Evolutionary conservation across 1,140 invertebrate species (phyloP).

Genomic region (Drosophila repleta): DNA sequence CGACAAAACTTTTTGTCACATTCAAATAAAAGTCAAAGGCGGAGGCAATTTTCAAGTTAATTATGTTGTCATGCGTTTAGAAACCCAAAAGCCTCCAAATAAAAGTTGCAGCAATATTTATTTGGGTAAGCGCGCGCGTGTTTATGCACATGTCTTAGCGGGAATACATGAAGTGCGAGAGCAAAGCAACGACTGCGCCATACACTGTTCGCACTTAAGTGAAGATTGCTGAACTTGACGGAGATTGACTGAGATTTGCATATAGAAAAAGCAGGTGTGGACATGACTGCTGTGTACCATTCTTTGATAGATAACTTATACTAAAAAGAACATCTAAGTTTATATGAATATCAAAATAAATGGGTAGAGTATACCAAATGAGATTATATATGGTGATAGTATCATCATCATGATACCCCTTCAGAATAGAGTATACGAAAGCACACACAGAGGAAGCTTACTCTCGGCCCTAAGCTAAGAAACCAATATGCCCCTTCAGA

Average conservation of each 20-base stretch:
- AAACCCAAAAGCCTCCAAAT: slow-evolving; percentile 28
- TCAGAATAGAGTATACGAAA: no score
- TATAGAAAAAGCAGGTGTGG: no score
- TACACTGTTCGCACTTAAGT: neutral
- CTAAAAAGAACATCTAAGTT: no score
- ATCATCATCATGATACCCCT: no score
- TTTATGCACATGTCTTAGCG: slow-evolving; percentile 26
- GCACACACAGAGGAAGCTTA: no score
- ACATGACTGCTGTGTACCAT: no score
- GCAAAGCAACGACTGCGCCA: neutral
- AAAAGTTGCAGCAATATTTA: slow-evolving; percentile 40
- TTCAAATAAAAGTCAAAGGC: slow-evolving; percentile 21
- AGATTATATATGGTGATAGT: no score
- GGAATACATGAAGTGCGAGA: neutral
- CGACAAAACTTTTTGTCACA: slow-evolving; percentile 34
- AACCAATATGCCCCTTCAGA: neutral
- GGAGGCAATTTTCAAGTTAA: slow-evolving; percentile 55
- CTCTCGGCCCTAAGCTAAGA: neutral
- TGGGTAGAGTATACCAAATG: no score
- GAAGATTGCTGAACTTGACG: no score
- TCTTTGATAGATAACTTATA: no score
- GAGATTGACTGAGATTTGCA: no score
- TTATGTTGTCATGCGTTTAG: slow-evolving; percentile 72
- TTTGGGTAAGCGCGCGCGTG: neutral
- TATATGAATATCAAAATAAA: no score